Conservation (phyloP, 1,140 invertebrate species). For the Drosophila bocqueti region DNA sequence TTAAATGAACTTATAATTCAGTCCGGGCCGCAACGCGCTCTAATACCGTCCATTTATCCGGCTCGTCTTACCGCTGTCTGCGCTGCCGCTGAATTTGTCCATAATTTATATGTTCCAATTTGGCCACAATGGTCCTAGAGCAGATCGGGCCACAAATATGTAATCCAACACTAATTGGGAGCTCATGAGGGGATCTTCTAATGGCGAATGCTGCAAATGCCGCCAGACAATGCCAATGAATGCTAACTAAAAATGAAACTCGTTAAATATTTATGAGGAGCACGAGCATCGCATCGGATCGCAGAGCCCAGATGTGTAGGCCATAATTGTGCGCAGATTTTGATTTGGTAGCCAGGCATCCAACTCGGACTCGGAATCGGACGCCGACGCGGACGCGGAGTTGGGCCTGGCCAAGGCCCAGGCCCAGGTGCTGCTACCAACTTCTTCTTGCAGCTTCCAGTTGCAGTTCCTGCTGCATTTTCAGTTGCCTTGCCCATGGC, state of each 20-base stretch:
- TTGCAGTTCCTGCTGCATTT: conserved; percentile 44
- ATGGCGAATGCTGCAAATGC: conserved; percentile 65
- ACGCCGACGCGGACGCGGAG: background rate
- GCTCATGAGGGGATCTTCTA: conserved; percentile 74
- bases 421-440: conserved; percentile 47
- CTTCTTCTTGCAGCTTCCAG: conserved; percentile 42
- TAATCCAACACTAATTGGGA: conserved; percentile 81
- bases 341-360: conserved; percentile 67
- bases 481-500: conserved; percentile 73
- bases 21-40: conserved; percentile 7
- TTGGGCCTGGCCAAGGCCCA: conserved; percentile 22
- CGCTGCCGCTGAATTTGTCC: conserved; percentile 33
- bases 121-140: conserved; percentile 44
- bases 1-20: conserved; percentile 57
- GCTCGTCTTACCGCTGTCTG: conserved; percentile 32
- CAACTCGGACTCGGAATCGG: background rate
- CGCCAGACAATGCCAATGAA: conserved; percentile 42
- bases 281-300: conserved; percentile 67
- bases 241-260: conserved; percentile 70
- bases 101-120: conserved; percentile 65
- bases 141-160: conserved; percentile 70
- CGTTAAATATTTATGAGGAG: conserved; percentile 82
- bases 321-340: conserved; percentile 81
- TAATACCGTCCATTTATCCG: conserved; percentile 49
- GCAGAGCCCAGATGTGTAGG: conserved; percentile 72